Evolutionary conservation across 1,140 invertebrate genomes (phyloP).

Genomic region (Fopius arisanus): DNA sequence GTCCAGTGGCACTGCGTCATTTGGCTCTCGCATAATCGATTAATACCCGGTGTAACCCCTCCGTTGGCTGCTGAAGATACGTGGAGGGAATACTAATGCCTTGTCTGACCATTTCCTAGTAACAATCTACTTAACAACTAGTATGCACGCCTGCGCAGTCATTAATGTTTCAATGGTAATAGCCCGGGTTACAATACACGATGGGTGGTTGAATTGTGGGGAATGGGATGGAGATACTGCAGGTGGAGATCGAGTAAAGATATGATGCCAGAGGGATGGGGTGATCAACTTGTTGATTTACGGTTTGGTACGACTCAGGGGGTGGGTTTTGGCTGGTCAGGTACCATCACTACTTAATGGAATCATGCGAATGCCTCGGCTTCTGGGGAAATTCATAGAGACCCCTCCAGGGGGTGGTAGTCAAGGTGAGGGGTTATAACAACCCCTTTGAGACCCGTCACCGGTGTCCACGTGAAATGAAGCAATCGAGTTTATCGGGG

Average conservation of each 20-base stretch:
- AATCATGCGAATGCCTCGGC: background rate
- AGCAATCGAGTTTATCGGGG: background rate
- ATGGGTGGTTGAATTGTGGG: background rate
- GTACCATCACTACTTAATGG: background rate
- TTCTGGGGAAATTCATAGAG: background rate
- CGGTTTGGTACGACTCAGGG: background rate
- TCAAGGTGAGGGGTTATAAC: background rate
- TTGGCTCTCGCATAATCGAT: slow-evolving; percentile 2
- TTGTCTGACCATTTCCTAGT: slow-evolving; percentile 3
- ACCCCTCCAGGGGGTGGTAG: background rate
- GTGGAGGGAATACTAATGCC: background rate
- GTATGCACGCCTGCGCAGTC: background rate
- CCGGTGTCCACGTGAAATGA: background rate
- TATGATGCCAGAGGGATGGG: background rate
- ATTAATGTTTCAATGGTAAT: slow-evolving; percentile 1
- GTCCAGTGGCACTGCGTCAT: background rate
- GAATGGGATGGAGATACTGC: background rate
- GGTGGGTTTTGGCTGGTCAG: background rate
- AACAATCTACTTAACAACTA: slow-evolving; percentile 11
- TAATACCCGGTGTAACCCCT: background rate
- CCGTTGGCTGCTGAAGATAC: background rate
- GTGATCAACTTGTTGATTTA: slow-evolving; percentile 13
- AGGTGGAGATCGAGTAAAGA: background rate
- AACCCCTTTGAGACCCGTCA: slow-evolving; percentile 3
- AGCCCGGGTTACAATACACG: background rate